Percentiles rank a stretch among this genome's conserved stretches.
These are phyloP conservation scores for Ormyrus rosae DNA, from an alignment of 2,888 invertebrate genomes.

Conservation along the genomic window DNA sequence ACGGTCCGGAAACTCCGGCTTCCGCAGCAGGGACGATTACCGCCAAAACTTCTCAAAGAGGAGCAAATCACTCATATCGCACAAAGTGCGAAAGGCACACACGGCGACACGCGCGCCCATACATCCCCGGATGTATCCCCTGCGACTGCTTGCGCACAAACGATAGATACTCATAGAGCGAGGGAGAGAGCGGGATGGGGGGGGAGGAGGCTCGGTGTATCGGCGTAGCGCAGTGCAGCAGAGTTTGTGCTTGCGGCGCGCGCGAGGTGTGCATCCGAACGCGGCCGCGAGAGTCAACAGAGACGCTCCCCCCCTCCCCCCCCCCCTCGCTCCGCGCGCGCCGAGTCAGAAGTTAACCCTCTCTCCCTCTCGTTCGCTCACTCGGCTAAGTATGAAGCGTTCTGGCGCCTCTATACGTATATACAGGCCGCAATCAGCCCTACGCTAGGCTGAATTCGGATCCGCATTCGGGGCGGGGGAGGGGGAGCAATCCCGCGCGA, in stretches of 20 bases:
- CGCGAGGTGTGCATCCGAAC: slow-evolving; percentile 21
- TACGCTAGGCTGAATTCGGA: slow-evolving; percentile 42
- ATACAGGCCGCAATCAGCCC: slow-evolving; percentile 46
- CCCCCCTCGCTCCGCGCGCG: neutral
- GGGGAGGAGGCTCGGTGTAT: neutral
- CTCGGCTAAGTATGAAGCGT: slow-evolving; percentile 18
- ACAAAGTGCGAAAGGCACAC: too few relatives aligned
- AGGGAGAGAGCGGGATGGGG: neutral
- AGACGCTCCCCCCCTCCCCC: neutral
- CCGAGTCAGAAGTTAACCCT: neutral
- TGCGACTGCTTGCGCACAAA: neutral
- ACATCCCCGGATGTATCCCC: too few relatives aligned
- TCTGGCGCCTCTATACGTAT: slow-evolving; percentile 15
- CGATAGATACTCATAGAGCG: neutral
- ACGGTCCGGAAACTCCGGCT: too few relatives aligned
- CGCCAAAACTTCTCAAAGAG: too few relatives aligned
- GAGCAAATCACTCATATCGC: too few relatives aligned
- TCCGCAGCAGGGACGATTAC: too few relatives aligned
- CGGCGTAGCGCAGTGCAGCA: neutral
- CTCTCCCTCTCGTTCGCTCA: neutral
- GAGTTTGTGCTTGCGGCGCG: slow-evolving; percentile 12
- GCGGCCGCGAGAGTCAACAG: slow-evolving; percentile 32
- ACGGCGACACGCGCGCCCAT: too few relatives aligned
- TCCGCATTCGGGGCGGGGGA: neutral
- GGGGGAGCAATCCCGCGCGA: slow-evolving; percentile 26